Percentiles rank a stretch among this genome's conserved stretches.
Conservation (phyloP, 35 echinoderm and acorn worm genomes). For the Ophioderma brevispina region DNA sequence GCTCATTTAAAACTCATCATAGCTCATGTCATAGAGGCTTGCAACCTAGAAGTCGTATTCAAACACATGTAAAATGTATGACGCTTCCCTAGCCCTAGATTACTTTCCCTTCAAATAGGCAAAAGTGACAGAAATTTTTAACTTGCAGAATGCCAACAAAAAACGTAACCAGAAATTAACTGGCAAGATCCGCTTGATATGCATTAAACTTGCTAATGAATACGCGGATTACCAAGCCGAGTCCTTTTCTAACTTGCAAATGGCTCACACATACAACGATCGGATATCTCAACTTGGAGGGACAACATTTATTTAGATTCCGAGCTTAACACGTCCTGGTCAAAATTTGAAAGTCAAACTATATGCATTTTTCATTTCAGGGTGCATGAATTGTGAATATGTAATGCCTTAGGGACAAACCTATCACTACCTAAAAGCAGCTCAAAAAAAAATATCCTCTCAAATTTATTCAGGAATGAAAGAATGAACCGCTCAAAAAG, state of each 20-base stretch:
- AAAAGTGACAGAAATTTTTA: too few relatives aligned
- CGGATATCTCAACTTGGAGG: not conserved
- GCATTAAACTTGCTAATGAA: not conserved
- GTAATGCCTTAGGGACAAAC: not conserved
- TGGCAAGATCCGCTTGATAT: not conserved
- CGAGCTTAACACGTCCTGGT: not conserved
- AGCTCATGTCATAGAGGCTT: not conserved
- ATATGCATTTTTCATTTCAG: not conserved
- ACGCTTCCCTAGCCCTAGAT: not conserved
- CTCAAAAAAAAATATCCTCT: not conserved
- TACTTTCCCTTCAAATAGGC: too few relatives aligned
- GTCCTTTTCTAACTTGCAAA: not conserved
- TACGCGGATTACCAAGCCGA: not conserved
- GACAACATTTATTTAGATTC: constrained; percentile 10
- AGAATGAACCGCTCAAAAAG: too few relatives aligned
- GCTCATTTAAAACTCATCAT: not conserved
- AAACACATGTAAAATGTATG: not conserved
- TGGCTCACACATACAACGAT: not conserved
- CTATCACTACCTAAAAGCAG: not conserved
- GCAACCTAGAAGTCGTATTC: too few relatives aligned
- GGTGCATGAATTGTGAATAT: not conserved
- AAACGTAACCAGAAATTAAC: not conserved
- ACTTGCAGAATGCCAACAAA: not conserved
- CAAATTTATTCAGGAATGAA: not conserved
- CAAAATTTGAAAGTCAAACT: not conserved